These are phyloP conservation scores for Hypomecis atomaria DNA, from an alignment of 2,888 invertebrate genomes.

Conservation along the genomic window DNA sequence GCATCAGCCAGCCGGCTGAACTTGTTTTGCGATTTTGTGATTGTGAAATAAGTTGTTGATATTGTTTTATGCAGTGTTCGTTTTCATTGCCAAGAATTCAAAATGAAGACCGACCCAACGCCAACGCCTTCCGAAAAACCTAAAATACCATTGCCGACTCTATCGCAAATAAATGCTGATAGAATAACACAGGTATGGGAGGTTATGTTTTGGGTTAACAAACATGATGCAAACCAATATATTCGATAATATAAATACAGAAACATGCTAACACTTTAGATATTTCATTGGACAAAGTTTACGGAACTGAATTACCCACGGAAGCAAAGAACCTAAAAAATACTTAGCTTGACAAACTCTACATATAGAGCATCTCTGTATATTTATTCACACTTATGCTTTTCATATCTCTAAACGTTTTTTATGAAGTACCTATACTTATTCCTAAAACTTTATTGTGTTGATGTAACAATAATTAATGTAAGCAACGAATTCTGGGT, in stretches of 20 bases:
- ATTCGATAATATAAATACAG: neutral
- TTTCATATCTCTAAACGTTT: too few species aligned
- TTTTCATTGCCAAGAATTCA: conserved; percentile 24
- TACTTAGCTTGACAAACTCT: too few species aligned
- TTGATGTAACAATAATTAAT: too few species aligned
- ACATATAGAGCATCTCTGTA: too few species aligned
- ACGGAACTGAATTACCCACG: too few species aligned
- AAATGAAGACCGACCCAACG: conserved; percentile 68
- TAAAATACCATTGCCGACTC: conserved; percentile 89
- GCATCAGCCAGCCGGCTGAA: neutral
- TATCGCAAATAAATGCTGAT: conserved; percentile 96
- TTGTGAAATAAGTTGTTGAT: conserved; percentile 22
- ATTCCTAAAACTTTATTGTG: too few species aligned
- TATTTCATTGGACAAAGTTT: too few species aligned
- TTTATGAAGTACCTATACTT: too few species aligned
- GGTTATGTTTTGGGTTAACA: conserved; percentile 55
- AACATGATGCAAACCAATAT: conserved; percentile 36
- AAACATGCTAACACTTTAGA: too few species aligned
- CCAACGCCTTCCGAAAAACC: conserved; percentile 66
- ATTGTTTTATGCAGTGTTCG: conserved; percentile 21
- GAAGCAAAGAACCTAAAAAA: too few species aligned
- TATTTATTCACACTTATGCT: too few species aligned
- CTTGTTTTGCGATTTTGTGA: conserved; percentile 3
- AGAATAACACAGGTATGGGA: conserved; percentile 92
- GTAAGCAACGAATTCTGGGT: too few species aligned